A percentile compares a stretch with the other conserved stretches of the same genome.
phyloP scores from a whole-genome alignment of 2,888 invertebrate species.

The Lycaena phlaeas region DNA sequence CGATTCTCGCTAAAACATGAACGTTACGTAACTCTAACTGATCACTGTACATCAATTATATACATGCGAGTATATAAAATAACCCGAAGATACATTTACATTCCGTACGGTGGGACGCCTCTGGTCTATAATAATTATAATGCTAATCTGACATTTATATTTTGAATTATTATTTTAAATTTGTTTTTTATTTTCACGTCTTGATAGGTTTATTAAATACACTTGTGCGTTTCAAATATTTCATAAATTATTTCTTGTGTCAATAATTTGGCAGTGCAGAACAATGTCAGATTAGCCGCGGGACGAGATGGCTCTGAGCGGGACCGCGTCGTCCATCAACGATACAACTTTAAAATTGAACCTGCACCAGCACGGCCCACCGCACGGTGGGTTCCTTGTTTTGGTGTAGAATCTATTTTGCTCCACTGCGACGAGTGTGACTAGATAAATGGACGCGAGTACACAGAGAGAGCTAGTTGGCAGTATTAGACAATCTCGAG shows the following conservation, averaged over 20 bases:
- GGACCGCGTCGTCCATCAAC: no score
- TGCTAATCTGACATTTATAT: no score
- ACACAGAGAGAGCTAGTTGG: conserved; percentile 24
- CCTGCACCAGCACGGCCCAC: not conserved
- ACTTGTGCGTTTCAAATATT: not conserved
- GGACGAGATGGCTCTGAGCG: no score
- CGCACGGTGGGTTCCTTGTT: not conserved
- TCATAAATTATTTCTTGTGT: not conserved
- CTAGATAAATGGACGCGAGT: conserved; percentile 23
- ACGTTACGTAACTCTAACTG: not conserved
- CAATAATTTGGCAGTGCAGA: conserved; percentile 1
- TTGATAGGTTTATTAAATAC: not conserved
- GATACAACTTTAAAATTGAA: no score
- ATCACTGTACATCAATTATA: conserved; percentile 5
- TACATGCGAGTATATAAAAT: conserved; percentile 6
- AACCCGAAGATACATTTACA: not conserved
- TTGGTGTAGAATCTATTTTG: conserved; percentile 11
- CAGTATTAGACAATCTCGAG: conserved; percentile 22
- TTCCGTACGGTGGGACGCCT: no score
- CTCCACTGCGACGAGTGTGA: conserved; percentile 15
- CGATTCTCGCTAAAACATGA: not conserved
- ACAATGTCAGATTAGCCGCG: not conserved
- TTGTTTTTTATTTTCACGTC: not conserved
- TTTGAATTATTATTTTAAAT: no score
- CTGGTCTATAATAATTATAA: no score